Evolutionary conservation across 2,888 invertebrate genomes (phyloP).

Genomic region (Callimorpha dominula): DNA sequence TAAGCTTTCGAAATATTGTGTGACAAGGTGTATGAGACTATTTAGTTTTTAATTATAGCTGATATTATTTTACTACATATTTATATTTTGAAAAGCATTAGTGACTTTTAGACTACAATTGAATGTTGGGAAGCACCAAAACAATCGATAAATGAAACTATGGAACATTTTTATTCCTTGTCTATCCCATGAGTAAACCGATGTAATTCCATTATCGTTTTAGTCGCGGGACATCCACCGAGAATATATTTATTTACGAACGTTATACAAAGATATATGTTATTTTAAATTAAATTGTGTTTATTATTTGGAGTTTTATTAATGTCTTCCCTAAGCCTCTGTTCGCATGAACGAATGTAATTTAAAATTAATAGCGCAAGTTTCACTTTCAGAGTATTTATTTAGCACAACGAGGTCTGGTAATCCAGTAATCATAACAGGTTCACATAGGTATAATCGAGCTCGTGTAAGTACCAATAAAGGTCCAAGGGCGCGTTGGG

Average conservation of each 20-base stretch:
- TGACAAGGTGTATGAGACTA: background rate
- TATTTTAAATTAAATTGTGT: background rate
- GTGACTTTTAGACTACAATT: background rate
- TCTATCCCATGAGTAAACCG: no score
- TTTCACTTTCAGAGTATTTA: constrained; percentile 26
- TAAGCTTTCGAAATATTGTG: background rate
- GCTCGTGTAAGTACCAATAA: constrained; percentile 12
- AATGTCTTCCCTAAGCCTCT: background rate
- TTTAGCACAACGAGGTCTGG: constrained; percentile 45
- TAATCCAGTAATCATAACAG: constrained; percentile 44
- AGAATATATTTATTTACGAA: background rate
- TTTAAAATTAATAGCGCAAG: background rate
- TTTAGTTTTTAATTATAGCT: background rate
- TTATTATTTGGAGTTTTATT: background rate
- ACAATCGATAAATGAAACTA: no score
- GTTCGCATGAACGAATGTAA: background rate
- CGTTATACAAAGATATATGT: background rate
- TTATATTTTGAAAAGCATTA: background rate
- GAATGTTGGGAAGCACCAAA: background rate
- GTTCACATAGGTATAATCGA: constrained; percentile 43
- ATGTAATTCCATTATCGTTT: background rate
- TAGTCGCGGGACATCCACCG: background rate
- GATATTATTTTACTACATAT: no score
- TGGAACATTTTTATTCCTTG: no score
- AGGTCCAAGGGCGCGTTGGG: constrained; percentile 30